These are phyloP conservation scores for Phyto melanocephala DNA, from an alignment of 2,888 invertebrate species.

Conservation along the genomic window DNA sequence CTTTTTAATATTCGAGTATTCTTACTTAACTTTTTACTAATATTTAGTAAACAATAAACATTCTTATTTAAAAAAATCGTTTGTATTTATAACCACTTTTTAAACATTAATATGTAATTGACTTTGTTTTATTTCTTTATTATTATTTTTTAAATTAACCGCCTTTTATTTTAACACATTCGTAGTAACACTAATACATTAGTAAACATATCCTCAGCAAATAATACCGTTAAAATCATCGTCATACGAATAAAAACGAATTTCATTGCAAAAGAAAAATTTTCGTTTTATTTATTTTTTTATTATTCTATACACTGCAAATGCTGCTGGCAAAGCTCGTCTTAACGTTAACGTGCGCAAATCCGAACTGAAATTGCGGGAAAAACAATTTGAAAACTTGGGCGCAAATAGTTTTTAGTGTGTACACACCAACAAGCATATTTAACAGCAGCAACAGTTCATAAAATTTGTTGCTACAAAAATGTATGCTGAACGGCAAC, in stretches of 20 bases:
- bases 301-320: not conserved
- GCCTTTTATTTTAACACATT: not conserved
- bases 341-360: constrained; percentile 78
- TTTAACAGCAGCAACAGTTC: constrained; percentile 41
- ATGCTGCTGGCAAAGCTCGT: constrained; percentile 71
- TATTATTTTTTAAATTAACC: not conserved
- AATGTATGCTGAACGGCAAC: constrained; percentile 16
- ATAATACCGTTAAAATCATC: not conserved
- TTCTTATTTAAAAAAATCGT: no score
- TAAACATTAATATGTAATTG: no score
- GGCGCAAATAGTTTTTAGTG: constrained; percentile 51
- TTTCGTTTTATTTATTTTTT: not conserved
- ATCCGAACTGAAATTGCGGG: constrained; percentile 78
- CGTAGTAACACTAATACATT: not conserved
- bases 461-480: not conserved
- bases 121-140: no score
- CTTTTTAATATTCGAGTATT: not conserved
- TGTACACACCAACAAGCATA: constrained; percentile 41
- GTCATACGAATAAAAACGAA: not conserved
- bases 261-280: not conserved
- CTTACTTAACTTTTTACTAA: no score
- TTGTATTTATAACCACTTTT: no score
- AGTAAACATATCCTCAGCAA: not conserved
- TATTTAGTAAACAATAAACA: no score
- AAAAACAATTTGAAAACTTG: constrained; percentile 73